Base-by-base conservation (phyloP, 2,113 vertebrate genomes). In the Vanacampus margaritifer region DNA sequence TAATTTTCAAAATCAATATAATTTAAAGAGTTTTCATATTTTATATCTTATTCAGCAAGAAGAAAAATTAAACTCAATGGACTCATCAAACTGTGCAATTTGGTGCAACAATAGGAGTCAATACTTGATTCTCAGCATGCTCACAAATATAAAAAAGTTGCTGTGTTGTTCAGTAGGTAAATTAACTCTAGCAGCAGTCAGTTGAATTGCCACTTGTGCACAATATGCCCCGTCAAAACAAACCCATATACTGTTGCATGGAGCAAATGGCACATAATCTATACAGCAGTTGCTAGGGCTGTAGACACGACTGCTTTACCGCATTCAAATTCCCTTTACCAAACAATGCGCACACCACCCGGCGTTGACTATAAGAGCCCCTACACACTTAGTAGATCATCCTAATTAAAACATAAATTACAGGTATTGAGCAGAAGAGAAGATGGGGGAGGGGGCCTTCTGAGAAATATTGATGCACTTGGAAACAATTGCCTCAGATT, bases 371-470 rank as follows among this genome's bases (percentile, higher is more conserved):
- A n/a, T n/a, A n/a, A 41, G 66, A 71, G 66, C 69, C 62, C 66
- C 53, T 37, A 35, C 69, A 71, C 79, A 74, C 75, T 84, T 85
- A 84, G 84, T 83, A 84, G 84, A 88, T 89, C 79, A 83, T 84
- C 73, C 13, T 88, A 87, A 90, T 91, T 89, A 90, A 89, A 89
- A 81, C 88, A 87, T 86, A 90, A 89, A 90, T 89, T 83, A 84
- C 71, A 81, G 69, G 69, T 79, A 87, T 86, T 80, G 88, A 91
- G 77, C 77, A 24, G 70, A 70, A 56, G 64, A 67, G 68, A 68
- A 76, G 69, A 35, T 12, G 68, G 56, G 13, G 73, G 13, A 1
- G n/a, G 12, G 53, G 16, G 59, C 51, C 71, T 68, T 64, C 36
- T 65, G 68, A 75, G 60, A 75, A 58, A 48, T 76, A 89, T 85